These are phyloP conservation scores for Psittacula echo DNA, from an alignment of 2,797 vertebrate genomes.

Conservation along the genomic window DNA sequence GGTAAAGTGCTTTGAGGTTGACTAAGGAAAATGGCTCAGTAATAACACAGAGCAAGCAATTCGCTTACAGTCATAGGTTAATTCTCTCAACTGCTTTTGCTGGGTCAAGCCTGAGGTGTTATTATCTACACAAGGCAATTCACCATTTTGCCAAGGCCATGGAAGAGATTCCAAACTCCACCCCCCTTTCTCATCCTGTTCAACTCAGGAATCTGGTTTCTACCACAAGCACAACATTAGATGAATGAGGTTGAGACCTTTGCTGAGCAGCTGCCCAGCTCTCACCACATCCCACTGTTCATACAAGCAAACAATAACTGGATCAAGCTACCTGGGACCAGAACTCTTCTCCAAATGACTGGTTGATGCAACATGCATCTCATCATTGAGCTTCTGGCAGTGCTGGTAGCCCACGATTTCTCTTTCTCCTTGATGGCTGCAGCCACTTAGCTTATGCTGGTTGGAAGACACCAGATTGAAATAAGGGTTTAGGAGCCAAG, in stretches of 20 bases:
- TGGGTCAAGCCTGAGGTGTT: conserved; percentile 8
- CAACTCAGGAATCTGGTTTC: neutral
- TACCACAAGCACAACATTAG: neutral
- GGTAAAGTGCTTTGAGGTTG: conserved; percentile 42
- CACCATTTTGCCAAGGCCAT: conserved; percentile 2
- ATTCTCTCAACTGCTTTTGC: conserved; percentile 41
- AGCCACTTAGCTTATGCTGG: neutral
- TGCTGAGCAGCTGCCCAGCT: neutral
- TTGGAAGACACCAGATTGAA: neutral
- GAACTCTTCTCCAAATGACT: neutral
- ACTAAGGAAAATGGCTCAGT: conserved; percentile 30
- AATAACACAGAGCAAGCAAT: conserved; percentile 22
- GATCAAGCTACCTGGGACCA: neutral
- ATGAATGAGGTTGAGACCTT: neutral
- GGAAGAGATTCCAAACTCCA: conserved; percentile 14
- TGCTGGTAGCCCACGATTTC: neutral
- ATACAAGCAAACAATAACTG: neutral
- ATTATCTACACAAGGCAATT: neutral
- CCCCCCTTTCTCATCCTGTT: neutral
- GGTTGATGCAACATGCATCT: neutral
- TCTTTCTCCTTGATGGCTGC: conserved; percentile 6
- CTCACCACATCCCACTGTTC: neutral
- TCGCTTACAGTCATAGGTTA: conserved; percentile 17
- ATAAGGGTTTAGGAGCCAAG: neutral
- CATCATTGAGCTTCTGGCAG: neutral